These are phyloP conservation scores for Poeciliopsis paucimaculata DNA, from an alignment of 2,797 vertebrate genomes.

Conservation along the genomic window DNA sequence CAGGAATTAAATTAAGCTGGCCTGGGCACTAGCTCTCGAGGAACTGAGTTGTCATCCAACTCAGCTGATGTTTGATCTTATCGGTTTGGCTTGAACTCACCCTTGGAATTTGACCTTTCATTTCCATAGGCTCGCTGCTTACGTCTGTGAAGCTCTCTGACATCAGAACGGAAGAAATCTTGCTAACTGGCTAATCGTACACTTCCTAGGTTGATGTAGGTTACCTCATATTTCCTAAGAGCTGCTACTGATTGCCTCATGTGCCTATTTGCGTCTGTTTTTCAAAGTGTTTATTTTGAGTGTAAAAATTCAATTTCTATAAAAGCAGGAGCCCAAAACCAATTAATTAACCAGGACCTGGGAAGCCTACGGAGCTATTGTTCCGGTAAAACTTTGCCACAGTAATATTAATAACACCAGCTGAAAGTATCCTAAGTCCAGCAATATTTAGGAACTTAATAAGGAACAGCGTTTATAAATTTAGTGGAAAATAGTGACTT, in stretches of 20 bases:
- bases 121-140: background rate
- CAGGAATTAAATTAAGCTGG: background rate
- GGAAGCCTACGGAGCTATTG: background rate
- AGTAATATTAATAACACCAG: background rate
- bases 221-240: background rate
- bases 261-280: background rate
- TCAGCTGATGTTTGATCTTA: background rate
- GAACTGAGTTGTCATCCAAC: background rate
- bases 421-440: background rate
- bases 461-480: background rate
- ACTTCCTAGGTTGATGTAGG: background rate
- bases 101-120: conserved; percentile 4
- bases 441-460: background rate
- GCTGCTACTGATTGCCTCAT: background rate
- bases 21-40: background rate
- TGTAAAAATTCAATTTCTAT: background rate
- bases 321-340: background rate
- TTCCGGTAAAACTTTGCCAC: background rate
- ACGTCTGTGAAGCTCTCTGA: conserved; percentile 4
- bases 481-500: background rate
- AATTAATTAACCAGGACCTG: background rate
- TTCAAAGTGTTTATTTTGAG: background rate
- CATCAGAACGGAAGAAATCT: conserved; percentile 2
- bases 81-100: background rate
- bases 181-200: background rate